A percentile compares a stretch with the other conserved stretches of the same genome.
phyloP scores from a whole-genome alignment of 2,888 invertebrate species.

The Hirtodrosophila cameraria region DNA sequence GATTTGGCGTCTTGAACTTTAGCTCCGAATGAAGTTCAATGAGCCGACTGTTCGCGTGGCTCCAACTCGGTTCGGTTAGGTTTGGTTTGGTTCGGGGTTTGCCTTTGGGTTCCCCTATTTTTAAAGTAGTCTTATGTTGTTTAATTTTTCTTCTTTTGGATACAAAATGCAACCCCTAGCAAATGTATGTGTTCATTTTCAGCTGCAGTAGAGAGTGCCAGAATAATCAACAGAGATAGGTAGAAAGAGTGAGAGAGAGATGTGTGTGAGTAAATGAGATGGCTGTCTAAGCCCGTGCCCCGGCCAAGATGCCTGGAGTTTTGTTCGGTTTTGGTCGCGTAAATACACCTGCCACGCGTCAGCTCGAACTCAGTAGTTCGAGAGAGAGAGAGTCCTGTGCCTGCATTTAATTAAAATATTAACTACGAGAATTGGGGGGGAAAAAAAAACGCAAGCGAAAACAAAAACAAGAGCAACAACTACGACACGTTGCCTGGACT shows the following conservation, averaged over 20 bases:
- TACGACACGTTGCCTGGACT: conserved; percentile 38
- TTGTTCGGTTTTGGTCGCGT: conserved; percentile 58
- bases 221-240: conserved; percentile 1
- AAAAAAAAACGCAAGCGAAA: conserved; percentile 22
- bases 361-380: conserved; percentile 49
- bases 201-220: conserved; percentile 52
- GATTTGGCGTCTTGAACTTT: conserved; percentile 72
- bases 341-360: conserved; percentile 84
- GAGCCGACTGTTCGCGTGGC: conserved; percentile 56
- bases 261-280: conserved; percentile 13
- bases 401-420: conserved; percentile 82
- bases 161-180: conserved; percentile 68
- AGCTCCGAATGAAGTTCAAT: conserved; percentile 71
- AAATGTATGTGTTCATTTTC: conserved; percentile 62
- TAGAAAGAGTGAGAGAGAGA: conserved; percentile 1
- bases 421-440: conserved; percentile 69
- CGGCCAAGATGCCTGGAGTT: conserved; percentile 55
- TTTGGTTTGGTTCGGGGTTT: not conserved
- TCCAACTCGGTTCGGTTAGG: not conserved
- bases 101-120: conserved; percentile 75
- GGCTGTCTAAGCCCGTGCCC: conserved; percentile 70
- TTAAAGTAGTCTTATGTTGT: conserved; percentile 1
- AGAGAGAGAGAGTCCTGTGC: conserved; percentile 53
- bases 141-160: conserved; percentile 29
- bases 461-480: conserved; percentile 17